These are phyloP conservation scores for Cercocebus atys DNA, from an alignment of 2,113 vertebrate species.

Conservation along the genomic window DNA sequence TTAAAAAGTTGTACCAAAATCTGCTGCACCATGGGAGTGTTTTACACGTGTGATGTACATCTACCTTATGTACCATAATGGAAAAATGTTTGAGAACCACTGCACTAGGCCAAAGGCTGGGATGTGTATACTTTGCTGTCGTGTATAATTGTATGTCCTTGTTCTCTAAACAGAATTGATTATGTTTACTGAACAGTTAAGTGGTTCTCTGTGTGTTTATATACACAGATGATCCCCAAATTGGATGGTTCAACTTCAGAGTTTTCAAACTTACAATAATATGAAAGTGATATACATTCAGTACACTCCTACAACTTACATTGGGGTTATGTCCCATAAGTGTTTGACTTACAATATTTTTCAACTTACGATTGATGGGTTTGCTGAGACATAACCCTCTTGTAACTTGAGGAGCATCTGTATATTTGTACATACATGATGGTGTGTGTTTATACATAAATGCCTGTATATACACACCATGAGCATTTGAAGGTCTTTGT, in stretches of 20 bases:
- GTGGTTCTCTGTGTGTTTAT: conserved; percentile 37
- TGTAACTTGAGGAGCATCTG: background rate
- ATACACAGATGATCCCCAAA: background rate
- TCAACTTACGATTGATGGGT: background rate
- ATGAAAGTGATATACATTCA: background rate
- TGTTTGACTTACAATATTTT: background rate
- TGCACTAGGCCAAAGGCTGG: background rate
- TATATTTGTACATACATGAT: conserved; percentile 30
- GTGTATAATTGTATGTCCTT: conserved; percentile 17
- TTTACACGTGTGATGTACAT: background rate
- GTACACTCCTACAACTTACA: background rate
- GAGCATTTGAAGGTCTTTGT: conserved; percentile 31
- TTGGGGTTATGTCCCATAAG: background rate
- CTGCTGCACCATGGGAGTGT: background rate
- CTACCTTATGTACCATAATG: background rate
- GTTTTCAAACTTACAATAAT: background rate
- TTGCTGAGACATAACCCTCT: background rate
- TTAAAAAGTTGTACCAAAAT: background rate
- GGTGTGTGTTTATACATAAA: conserved; percentile 33
- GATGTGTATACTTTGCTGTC: background rate
- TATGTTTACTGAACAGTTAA: background rate
- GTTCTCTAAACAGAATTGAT: conserved; percentile 38
- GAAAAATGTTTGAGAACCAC: background rate
- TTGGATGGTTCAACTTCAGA: background rate
- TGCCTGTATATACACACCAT: background rate